A percentile compares a stretch with the other conserved stretches of the same genome.
These are phyloP conservation scores for Cydia pomonella DNA, from an alignment of 1,140 invertebrate species.

Conservation along the genomic window DNA sequence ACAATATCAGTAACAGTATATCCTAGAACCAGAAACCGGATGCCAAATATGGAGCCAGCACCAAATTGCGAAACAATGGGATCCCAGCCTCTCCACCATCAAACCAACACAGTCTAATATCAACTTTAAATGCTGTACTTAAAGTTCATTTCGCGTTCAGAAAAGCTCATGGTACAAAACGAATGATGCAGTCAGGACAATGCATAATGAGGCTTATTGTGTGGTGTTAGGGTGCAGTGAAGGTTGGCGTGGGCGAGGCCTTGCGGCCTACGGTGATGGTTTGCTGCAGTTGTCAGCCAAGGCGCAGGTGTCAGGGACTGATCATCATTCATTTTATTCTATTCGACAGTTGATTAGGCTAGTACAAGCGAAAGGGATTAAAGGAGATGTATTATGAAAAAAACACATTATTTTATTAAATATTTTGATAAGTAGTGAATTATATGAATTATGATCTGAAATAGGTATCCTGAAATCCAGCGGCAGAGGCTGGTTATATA, in stretches of 20 bases:
- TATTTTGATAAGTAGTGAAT: too few species aligned
- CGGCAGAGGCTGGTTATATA: too few species aligned
- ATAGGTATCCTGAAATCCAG: too few species aligned
- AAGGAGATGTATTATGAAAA: too few species aligned
- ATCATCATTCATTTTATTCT: not conserved
- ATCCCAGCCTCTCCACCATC: conserved; percentile 10
- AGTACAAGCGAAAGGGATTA: too few species aligned
- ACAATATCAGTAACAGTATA: not conserved
- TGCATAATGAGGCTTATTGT: conserved; percentile 23
- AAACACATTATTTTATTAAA: too few species aligned
- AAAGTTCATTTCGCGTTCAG: not conserved
- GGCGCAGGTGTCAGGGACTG: not conserved
- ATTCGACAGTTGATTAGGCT: not conserved
- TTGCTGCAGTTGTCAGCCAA: not conserved
- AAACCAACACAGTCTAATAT: not conserved
- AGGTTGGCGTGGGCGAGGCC: not conserved
- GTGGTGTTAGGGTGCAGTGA: not conserved
- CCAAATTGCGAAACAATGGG: conserved; percentile 28
- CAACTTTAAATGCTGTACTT: not conserved
- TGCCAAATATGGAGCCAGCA: conserved; percentile 11
- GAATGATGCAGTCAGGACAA: not conserved
- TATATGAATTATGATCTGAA: too few species aligned
- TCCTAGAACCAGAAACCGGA: conserved; percentile 17
- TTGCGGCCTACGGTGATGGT: conserved; percentile 19
- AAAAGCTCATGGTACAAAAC: not conserved